These are phyloP conservation scores for Pseudomyrmex sp. DNA, from an alignment of 1,140 invertebrate genomes.

Conservation along the genomic window DNA sequence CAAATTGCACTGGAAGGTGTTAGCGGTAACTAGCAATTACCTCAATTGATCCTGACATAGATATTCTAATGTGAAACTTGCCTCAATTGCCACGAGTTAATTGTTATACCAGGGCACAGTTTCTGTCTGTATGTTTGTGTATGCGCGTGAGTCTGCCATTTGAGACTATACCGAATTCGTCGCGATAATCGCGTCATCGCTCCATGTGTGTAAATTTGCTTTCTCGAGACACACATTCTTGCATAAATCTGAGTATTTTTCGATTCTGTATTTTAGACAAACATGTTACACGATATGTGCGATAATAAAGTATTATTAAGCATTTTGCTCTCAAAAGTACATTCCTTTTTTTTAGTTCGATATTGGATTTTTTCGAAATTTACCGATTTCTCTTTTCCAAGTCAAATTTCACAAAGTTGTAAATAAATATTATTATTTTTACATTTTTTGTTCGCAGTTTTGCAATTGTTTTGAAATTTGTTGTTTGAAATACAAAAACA, in stretches of 20 bases:
- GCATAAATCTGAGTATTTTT: slow-evolving; percentile 16
- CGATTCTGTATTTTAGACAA: not conserved
- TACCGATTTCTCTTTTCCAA: not conserved
- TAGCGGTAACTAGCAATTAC: slow-evolving; percentile 36
- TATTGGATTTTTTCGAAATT: not conserved
- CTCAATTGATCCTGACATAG: slow-evolving; percentile 38
- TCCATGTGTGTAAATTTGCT: slow-evolving; percentile 17
- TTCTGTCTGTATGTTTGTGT: not conserved
- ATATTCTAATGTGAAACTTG: slow-evolving; percentile 45
- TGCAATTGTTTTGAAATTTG: not conserved
- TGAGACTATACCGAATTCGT: slow-evolving; percentile 6
- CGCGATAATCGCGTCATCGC: slow-evolving; percentile 6
- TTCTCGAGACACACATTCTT: not conserved
- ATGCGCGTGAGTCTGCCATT: slow-evolving; percentile 5
- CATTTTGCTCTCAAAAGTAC: not conserved
- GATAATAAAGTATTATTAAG: not conserved
- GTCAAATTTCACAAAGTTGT: not conserved
- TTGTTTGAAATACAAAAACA: slow-evolving; percentile 7
- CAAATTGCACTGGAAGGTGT: slow-evolving; percentile 16
- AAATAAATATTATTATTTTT: slow-evolving; percentile 1
- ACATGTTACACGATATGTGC: not conserved
- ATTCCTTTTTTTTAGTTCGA: not conserved
- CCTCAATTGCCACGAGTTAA: slow-evolving; percentile 50
- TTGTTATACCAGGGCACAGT: slow-evolving; percentile 44
- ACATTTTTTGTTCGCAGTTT: slow-evolving; percentile 1